A percentile compares a stretch with the other conserved stretches of the same genome.
These are phyloP conservation scores for Strix aluco DNA, from an alignment of 2,113 vertebrate species.

Conservation along the genomic window DNA sequence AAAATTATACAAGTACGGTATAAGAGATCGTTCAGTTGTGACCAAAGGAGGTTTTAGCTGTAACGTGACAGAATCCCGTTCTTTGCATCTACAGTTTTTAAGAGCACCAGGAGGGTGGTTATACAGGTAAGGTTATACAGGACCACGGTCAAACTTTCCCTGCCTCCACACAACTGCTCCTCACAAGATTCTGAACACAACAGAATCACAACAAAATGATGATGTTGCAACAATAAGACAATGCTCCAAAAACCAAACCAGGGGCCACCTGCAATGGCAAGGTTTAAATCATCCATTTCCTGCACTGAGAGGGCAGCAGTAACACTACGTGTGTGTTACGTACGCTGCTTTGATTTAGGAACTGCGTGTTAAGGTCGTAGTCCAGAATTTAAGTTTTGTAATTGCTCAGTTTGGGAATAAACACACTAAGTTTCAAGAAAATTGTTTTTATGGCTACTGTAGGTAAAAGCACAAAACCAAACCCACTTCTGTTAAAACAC, in stretches of 20 bases:
- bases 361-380: fast-evolving
- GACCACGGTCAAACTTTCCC: neutral
- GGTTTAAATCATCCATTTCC: neutral
- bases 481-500: neutral
- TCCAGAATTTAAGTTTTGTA: neutral
- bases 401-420: neutral
- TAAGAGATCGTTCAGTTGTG: neutral
- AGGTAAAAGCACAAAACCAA: neutral
- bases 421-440: neutral
- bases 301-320: neutral
- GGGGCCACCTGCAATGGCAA: neutral
- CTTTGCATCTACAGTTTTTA: neutral
- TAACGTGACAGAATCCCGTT: neutral
- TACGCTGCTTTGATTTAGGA: neutral
- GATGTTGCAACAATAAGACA: conserved; percentile 45
- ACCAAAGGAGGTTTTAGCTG: neutral
- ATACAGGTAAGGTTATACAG: neutral
- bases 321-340: neutral
- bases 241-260: neutral
- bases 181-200: conserved; percentile 31
- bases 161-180: conserved; percentile 11
- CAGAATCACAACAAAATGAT: conserved; percentile 39
- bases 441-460: neutral
- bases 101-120: neutral
- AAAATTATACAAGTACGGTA: neutral